Conservation (phyloP, 2,113 vertebrate genomes). For the Perognathus longimembris region DNA sequence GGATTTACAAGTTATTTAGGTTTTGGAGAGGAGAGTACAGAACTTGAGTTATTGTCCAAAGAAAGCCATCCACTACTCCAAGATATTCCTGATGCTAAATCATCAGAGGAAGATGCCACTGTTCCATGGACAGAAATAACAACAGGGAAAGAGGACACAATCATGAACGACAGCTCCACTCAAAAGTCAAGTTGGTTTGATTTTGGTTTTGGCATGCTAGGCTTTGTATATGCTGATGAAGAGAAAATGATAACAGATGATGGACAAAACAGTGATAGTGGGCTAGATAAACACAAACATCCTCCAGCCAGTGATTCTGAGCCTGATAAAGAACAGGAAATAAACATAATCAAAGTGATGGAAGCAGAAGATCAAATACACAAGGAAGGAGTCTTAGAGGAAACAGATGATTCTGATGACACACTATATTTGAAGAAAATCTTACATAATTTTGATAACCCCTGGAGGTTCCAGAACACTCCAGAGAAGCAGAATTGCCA, state of each 20-base stretch:
- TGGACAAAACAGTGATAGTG: conserved; percentile 50
- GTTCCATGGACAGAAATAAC: conserved; percentile 29
- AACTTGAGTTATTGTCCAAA: conserved; percentile 69
- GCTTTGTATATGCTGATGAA: conserved; percentile 81
- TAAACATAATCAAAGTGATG: not conserved
- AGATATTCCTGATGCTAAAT: conserved; percentile 58
- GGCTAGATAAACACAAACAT: conserved; percentile 58
- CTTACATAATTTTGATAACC: conserved; percentile 38
- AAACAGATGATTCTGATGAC: conserved; percentile 66
- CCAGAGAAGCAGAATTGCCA: conserved; percentile 66
- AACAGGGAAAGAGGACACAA: conserved; percentile 65
- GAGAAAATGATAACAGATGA: conserved; percentile 62
- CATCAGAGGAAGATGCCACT: conserved; percentile 49
- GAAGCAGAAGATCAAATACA: conserved; percentile 59
- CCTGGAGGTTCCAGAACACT: conserved; percentile 67
- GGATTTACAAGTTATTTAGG: conserved; percentile 87
- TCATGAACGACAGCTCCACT: conserved; percentile 64
- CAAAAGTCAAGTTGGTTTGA: conserved; percentile 86
- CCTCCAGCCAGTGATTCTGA: conserved; percentile 36
- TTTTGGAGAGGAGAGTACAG: conserved; percentile 83
- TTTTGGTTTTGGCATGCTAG: conserved; percentile 87
- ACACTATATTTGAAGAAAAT: conserved; percentile 60
- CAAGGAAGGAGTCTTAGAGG: conserved; percentile 47
- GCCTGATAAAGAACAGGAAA: conserved; percentile 59
- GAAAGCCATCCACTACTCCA: conserved; percentile 60